Percentiles rank a stretch among this genome's conserved stretches.
phyloP scores from a whole-genome alignment of 2,113 vertebrate species.

The Pluvianellus socialis region DNA sequence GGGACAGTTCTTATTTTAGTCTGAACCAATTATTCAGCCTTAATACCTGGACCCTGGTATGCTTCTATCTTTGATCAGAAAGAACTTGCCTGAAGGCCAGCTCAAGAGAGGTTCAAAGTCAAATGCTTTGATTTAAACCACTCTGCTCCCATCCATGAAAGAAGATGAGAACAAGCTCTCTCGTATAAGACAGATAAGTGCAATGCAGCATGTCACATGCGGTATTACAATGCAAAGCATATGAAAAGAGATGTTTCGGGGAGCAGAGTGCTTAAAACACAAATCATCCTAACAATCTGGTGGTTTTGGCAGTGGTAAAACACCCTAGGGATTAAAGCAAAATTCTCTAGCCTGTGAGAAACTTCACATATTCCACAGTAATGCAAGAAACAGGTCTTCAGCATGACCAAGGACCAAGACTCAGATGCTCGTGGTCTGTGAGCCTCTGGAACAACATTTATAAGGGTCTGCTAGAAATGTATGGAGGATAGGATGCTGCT shows the following conservation, averaged over 20 bases:
- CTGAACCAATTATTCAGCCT: conserved; percentile 65
- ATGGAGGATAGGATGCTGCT: neutral
- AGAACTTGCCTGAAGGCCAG: conserved; percentile 68
- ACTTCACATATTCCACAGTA: neutral
- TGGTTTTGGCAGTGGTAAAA: neutral
- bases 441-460: neutral
- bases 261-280: neutral
- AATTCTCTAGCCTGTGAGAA: neutral
- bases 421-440: neutral
- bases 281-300: neutral
- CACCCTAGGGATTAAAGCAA: neutral
- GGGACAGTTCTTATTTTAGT: conserved; percentile 65
- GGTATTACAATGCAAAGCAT: conserved; percentile 13
- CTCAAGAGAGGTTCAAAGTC: conserved; percentile 68
- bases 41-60: conserved; percentile 60
- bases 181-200: conserved; percentile 1
- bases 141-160: conserved; percentile 59
- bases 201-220: conserved; percentile 6
- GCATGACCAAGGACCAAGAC: neutral
- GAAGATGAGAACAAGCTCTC: conserved; percentile 56
- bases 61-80: conserved; percentile 66
- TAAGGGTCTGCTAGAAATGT: neutral
- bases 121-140: conserved; percentile 69
- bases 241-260: neutral
- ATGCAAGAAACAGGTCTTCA: neutral